These are phyloP conservation scores for Resseliella maxima DNA, from an alignment of 2,888 invertebrate species.

Conservation along the genomic window DNA sequence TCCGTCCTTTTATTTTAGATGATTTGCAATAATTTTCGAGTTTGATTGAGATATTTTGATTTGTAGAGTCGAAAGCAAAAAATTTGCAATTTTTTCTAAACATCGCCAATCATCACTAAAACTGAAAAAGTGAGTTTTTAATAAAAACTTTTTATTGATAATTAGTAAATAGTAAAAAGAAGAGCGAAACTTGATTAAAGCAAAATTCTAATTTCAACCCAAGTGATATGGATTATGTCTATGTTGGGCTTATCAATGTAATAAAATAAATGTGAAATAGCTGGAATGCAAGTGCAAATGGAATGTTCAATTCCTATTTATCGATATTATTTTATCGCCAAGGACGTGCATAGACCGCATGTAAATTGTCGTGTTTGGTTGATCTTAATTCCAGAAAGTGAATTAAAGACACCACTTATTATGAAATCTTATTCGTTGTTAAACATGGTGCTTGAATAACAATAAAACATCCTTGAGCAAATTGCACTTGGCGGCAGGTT, in stretches of 20 bases:
- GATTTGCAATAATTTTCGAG: not conserved
- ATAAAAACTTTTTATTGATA: too few species aligned
- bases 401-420: not conserved
- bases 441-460: not conserved
- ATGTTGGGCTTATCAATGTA: not conserved
- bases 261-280: not conserved
- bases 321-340: not conserved
- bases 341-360: not conserved
- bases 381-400: not conserved
- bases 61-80: not conserved
- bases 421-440: slow-evolving; percentile 1
- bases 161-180: too few species aligned
- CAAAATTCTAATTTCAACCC: too few species aligned
- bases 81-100: not conserved
- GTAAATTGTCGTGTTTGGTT: not conserved
- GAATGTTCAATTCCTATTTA: slow-evolving; percentile 21
- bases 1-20: not conserved
- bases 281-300: not conserved
- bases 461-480: slow-evolving; percentile 50
- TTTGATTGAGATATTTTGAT: not conserved
- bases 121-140: too few species aligned
- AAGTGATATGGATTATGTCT: not conserved
- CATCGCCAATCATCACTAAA: too few species aligned
- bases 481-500: not conserved
- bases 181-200: too few species aligned